Evolutionary conservation across 2,888 invertebrate species (phyloP).

Genomic region (Agonopterix alstromeriana): DNA sequence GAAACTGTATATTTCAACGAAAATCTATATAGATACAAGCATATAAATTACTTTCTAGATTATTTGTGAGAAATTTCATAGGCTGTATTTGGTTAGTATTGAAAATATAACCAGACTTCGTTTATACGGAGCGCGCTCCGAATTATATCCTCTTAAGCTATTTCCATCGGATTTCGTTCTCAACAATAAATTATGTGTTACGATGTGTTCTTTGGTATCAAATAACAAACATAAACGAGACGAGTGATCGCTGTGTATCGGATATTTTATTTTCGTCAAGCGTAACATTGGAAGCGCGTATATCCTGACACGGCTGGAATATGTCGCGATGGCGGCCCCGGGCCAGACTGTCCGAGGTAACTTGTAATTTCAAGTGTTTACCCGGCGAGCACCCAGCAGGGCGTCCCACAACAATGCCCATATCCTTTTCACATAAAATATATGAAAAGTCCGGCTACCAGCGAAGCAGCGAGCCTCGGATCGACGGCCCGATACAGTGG

Average conservation of each 20-base stretch:
- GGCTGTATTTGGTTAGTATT: no score
- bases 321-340: slow-evolving; percentile 13
- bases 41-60: no score
- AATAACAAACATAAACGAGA: slow-evolving; percentile 12
- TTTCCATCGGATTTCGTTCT: neutral
- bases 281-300: slow-evolving; percentile 74
- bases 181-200: neutral
- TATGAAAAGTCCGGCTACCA: slow-evolving; percentile 71
- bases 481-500: slow-evolving; percentile 59
- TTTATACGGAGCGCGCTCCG: no score
- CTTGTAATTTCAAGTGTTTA: slow-evolving; percentile 76
- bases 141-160: no score
- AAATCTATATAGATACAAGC: no score
- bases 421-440: slow-evolving; percentile 77
- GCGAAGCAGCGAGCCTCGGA: slow-evolving; percentile 58
- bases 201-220: slow-evolving; percentile 11
- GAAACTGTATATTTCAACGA: no score
- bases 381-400: slow-evolving; percentile 61
- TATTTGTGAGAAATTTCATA: no score
- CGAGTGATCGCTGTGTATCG: slow-evolving; percentile 6
- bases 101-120: no score
- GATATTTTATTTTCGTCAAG: slow-evolving; percentile 58
- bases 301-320: slow-evolving; percentile 25
- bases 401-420: slow-evolving; percentile 67
- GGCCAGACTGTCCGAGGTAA: slow-evolving; percentile 44